phyloP scores from a whole-genome alignment of 2,888 invertebrate species.

The Anticlea derivata region DNA sequence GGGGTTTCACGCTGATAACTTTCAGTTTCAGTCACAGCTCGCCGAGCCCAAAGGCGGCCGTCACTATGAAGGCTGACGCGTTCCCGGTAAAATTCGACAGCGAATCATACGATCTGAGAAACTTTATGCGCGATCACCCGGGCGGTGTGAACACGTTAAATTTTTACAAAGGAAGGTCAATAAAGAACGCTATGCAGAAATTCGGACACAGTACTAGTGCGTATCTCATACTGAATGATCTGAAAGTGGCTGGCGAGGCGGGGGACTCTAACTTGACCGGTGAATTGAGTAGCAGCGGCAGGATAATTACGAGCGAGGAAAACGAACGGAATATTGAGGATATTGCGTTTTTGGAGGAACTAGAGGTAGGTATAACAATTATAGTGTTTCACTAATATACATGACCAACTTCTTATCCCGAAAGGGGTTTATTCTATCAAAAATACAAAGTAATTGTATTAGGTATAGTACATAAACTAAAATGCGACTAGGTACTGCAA shows the following conservation, averaged over 20 bases:
- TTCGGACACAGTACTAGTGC: constrained; percentile 86
- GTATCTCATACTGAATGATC: constrained; percentile 86
- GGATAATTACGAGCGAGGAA: constrained; percentile 69
- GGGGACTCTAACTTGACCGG: constrained; percentile 71
- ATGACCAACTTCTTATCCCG: too few relatives aligned
- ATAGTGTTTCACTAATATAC: too few relatives aligned
- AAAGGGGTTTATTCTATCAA: too few relatives aligned
- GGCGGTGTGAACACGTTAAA: constrained; percentile 87
- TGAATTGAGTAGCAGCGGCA: constrained; percentile 64
- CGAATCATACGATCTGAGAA: constrained; percentile 85
- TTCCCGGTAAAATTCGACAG: constrained; percentile 71
- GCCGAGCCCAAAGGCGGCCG: constrained; percentile 11
- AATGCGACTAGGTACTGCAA: too few relatives aligned
- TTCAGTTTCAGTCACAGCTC: constrained; percentile 19
- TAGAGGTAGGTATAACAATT: constrained; percentile 58
- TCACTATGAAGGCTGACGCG: constrained; percentile 34
- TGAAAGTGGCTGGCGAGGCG: constrained; percentile 77
- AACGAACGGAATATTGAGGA: constrained; percentile 50
- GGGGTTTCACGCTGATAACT: constrained; percentile 26
- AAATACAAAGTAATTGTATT: too few relatives aligned
- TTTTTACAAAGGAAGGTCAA: constrained; percentile 79
- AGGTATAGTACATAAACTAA: too few relatives aligned
- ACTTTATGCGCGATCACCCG: constrained; percentile 88
- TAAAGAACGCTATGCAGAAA: constrained; percentile 79
- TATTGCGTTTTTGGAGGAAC: constrained; percentile 67